Percentiles rank a stretch among this genome's conserved stretches.
Conservation (phyloP, 2,888 invertebrate genomes). For the Orchestes rusci region DNA sequence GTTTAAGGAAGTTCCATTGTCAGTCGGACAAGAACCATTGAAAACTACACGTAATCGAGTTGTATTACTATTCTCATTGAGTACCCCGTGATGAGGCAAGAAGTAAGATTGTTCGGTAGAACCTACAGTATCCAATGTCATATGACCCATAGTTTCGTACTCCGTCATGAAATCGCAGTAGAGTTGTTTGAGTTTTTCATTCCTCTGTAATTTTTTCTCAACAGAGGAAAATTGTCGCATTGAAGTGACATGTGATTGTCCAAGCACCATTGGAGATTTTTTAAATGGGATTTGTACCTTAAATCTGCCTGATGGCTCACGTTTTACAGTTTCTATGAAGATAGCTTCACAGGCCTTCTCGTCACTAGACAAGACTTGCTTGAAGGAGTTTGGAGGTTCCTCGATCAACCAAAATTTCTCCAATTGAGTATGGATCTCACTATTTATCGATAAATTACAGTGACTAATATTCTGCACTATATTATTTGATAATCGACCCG, state of each 20-base stretch:
- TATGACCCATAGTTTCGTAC: slow-evolving; percentile 14
- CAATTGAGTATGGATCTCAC: slow-evolving; percentile 9
- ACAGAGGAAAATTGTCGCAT: slow-evolving; percentile 7
- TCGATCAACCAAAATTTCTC: slow-evolving; percentile 14
- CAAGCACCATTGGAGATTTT: slow-evolving; percentile 7
- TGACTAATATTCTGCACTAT: not conserved
- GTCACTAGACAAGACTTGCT: slow-evolving; percentile 7
- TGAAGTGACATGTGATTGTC: slow-evolving; percentile 12
- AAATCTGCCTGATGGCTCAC: not conserved
- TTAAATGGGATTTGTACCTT: slow-evolving; percentile 3
- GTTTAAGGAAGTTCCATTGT: not conserved
- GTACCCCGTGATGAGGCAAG: slow-evolving; percentile 16
- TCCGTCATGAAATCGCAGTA: slow-evolving; percentile 9
- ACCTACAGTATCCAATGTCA: slow-evolving; percentile 7
- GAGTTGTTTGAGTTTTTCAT: slow-evolving; percentile 5
- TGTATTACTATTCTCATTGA: slow-evolving; percentile 4
- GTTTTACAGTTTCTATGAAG: slow-evolving; percentile 6
- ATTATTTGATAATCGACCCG: slow-evolving; percentile 4
- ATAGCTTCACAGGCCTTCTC: not conserved
- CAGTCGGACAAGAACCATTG: slow-evolving; percentile 8
- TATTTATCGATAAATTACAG: slow-evolving; percentile 5
- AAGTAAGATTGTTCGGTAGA: slow-evolving; percentile 3
- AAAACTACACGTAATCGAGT: slow-evolving; percentile 20
- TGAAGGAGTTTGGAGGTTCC: slow-evolving; percentile 9
- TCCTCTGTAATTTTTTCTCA: slow-evolving; percentile 3